Evolutionary conservation across 2,113 vertebrate species (phyloP).

Genomic region (Podarcis cretensis): DNA sequence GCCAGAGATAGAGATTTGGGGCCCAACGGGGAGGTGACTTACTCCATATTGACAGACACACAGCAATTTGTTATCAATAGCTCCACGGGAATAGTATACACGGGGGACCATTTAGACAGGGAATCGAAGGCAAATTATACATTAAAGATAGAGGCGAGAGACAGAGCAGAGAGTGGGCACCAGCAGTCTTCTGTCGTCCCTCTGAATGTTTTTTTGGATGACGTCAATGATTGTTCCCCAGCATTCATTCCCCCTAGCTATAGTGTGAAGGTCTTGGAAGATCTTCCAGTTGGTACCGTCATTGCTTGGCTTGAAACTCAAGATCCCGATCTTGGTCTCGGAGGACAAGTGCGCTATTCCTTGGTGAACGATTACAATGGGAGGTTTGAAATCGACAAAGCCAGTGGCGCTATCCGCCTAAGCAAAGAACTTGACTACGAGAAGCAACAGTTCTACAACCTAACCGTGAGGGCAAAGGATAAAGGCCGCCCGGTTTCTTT

Average conservation of each 20-base stretch:
- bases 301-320: constrained; percentile 96
- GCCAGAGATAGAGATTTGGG: constrained; percentile 94
- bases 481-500: constrained; percentile 92
- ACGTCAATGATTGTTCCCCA: constrained; percentile 96
- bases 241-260: constrained; percentile 90
- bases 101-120: constrained; percentile 90
- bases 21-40: constrained; percentile 87
- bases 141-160: constrained; percentile 92
- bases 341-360: constrained; percentile 93
- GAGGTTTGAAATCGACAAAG: constrained; percentile 91
- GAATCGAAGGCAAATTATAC: constrained; percentile 87
- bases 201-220: constrained; percentile 87
- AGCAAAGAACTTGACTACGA: constrained; percentile 94
- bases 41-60: constrained; percentile 90
- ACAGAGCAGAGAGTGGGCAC: constrained; percentile 84
- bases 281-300: constrained; percentile 92
- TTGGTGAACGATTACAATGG: constrained; percentile 91
- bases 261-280: constrained; percentile 90
- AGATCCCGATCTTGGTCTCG: constrained; percentile 91
- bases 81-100: constrained; percentile 89
- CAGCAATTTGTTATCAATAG: constrained; percentile 91
- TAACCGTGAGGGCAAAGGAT: constrained; percentile 94
- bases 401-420: constrained; percentile 90
- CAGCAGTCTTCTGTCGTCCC: constrained; percentile 87
- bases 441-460: constrained; percentile 96